Evolutionary conservation across 1,140 invertebrate species (phyloP).

Genomic region (Lasioglossum baleicum): DNA sequence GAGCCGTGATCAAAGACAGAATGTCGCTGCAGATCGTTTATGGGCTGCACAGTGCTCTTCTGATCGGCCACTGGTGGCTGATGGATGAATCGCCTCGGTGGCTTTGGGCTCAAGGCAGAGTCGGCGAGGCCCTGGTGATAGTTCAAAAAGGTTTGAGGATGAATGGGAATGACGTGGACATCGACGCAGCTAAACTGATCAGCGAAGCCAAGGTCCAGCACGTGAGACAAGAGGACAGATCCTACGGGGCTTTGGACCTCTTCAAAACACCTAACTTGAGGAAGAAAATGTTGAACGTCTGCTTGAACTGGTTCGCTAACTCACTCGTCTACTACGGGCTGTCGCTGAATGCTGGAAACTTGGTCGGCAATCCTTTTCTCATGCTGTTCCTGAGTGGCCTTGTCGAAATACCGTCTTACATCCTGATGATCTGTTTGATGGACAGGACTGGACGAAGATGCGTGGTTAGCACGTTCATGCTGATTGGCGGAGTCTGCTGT

Average conservation of each 20-base stretch:
- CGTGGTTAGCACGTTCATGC: constrained; percentile 86
- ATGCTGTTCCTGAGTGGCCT: constrained; percentile 90
- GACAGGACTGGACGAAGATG: constrained; percentile 86
- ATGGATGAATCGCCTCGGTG: constrained; percentile 92
- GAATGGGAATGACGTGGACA: constrained; percentile 83
- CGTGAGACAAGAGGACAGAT: constrained; percentile 75
- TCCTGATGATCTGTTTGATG: constrained; percentile 85
- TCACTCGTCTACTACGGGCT: constrained; percentile 93
- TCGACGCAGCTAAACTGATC: constrained; percentile 84
- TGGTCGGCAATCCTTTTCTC: constrained; percentile 91
- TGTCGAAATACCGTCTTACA: constrained; percentile 91
- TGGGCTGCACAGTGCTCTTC: constrained; percentile 86
- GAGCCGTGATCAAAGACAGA: constrained; percentile 88
- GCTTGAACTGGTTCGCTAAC: constrained; percentile 93
- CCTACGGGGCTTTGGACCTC: constrained; percentile 83
- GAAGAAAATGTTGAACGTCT: constrained; percentile 89
- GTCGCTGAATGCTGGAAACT: constrained; percentile 88
- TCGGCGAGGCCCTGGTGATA: constrained; percentile 86
- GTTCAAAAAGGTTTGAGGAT: constrained; percentile 86
- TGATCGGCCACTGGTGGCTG: constrained; percentile 91
- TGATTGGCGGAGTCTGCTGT: constrained; percentile 87
- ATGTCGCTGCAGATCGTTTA: constrained; percentile 89
- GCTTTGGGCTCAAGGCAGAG: constrained; percentile 89
- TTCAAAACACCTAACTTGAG: constrained; percentile 90
- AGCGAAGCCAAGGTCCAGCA: constrained; percentile 81